Evolutionary conservation across 2,888 invertebrate genomes (phyloP).

Genomic region (Phaonia tiefii): DNA sequence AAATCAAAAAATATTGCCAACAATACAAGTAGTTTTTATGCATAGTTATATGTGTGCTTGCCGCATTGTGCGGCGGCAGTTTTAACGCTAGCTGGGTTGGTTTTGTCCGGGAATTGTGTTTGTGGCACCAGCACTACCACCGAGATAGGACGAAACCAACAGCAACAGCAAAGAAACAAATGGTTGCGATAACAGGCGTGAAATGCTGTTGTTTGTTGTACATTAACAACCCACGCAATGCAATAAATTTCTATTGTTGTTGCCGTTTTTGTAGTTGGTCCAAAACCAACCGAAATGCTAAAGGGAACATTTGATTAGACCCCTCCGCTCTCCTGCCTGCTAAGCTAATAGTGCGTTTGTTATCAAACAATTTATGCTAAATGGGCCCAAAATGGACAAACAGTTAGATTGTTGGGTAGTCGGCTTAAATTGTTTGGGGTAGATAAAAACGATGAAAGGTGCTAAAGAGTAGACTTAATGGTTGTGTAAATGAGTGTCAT

Average conservation of each 20-base stretch:
- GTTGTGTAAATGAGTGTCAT: too few species aligned
- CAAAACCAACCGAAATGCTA: neutral
- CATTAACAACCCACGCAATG: conserved; percentile 63
- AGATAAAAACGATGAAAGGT: too few species aligned
- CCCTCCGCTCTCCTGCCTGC: too few species aligned
- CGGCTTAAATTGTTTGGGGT: too few species aligned
- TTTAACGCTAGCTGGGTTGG: neutral
- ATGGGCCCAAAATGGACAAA: conserved; percentile 3
- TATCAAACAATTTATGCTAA: conserved; percentile 32
- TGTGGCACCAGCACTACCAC: neutral
- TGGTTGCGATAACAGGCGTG: conserved; percentile 61
- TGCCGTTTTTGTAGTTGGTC: neutral
- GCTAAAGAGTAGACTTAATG: too few species aligned
- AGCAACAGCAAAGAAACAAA: conserved; percentile 48
- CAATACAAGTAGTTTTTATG: conserved; percentile 11
- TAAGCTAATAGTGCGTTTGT: conserved; percentile 1
- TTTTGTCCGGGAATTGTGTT: too few species aligned
- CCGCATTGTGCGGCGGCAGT: neutral
- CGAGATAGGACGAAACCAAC: conserved; percentile 36
- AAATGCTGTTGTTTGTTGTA: conserved; percentile 43
- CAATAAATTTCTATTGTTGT: conserved; percentile 51
- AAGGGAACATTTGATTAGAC: conserved; percentile 1
- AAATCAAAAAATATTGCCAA: neutral
- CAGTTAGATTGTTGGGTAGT: neutral
- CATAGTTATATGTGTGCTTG: conserved; percentile 16